Evolutionary conservation across 2,113 vertebrate genomes (phyloP).

Genomic region (Rhodinocichla rosea): DNA sequence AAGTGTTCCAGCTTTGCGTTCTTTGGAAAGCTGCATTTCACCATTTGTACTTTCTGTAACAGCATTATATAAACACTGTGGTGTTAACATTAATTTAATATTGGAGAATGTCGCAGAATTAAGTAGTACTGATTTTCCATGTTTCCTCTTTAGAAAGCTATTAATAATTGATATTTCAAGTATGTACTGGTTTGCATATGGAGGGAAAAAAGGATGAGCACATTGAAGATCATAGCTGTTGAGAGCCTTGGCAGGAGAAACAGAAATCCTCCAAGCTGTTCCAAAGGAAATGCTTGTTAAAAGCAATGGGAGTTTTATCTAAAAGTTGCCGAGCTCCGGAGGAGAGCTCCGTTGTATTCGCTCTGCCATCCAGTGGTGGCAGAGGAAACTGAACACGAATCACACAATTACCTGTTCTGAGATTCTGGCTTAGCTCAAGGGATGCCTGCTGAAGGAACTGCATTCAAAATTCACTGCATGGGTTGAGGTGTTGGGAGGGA

Average conservation of each 20-base stretch:
- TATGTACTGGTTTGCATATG: neutral
- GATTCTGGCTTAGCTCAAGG: fast-evolving
- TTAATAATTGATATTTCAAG: neutral
- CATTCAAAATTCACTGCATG: neutral
- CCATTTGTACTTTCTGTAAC: neutral
- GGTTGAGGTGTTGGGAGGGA: neutral
- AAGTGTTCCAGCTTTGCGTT: neutral
- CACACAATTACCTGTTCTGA: neutral
- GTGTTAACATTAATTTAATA: neutral
- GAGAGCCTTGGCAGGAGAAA: neutral
- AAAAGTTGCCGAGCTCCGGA: fast-evolving
- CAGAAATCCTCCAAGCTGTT: neutral
- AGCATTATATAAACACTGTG: neutral
- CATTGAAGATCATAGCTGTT: neutral
- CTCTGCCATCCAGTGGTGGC: constrained; percentile 48
- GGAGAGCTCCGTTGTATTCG: neutral
- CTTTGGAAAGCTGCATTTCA: neutral
- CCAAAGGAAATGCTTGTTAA: neutral
- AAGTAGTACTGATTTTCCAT: neutral
- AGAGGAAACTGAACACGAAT: neutral
- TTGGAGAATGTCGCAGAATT: neutral
- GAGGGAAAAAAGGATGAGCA: neutral
- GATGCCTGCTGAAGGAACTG: neutral
- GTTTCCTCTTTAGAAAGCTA: neutral
- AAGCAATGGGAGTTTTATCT: neutral